phyloP scores from a whole-genome alignment of 1,140 invertebrate species.

The Hycleus phaleratus region DNA sequence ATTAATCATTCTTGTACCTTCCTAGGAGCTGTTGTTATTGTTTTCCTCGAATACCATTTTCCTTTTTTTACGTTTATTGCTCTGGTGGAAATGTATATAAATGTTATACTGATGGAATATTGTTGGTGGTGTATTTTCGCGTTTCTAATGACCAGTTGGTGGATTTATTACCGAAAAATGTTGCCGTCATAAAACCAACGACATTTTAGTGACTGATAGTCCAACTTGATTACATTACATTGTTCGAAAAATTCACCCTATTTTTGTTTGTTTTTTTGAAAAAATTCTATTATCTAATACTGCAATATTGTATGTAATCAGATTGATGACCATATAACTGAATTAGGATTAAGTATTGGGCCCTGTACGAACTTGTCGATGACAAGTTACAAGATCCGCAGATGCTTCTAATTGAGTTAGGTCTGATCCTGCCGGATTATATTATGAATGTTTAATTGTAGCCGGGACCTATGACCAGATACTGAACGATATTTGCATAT shows the following conservation, averaged over 20 bases:
- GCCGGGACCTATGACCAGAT: constrained; percentile 3
- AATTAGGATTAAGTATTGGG: constrained; percentile 3
- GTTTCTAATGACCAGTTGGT: too few species aligned
- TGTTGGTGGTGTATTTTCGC: not conserved
- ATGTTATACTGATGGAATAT: constrained; percentile 7
- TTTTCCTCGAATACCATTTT: constrained; percentile 12
- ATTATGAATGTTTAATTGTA: constrained; percentile 14
- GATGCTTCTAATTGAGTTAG: constrained; percentile 13
- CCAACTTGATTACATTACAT: too few species aligned
- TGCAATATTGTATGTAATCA: not conserved
- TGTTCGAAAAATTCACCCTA: too few species aligned
- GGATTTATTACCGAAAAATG: too few species aligned
- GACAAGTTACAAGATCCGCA: constrained; percentile 12
- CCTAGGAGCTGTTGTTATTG: constrained; percentile 11
- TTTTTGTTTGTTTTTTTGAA: too few species aligned
- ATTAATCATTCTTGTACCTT: constrained; percentile 13
- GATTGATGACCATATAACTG: not conserved
- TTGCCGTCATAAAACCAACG: too few species aligned
- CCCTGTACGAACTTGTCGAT: not conserved
- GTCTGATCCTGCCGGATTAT: constrained; percentile 4
- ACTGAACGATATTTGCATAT: constrained; percentile 6
- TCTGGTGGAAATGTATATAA: constrained; percentile 2
- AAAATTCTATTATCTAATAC: too few species aligned
- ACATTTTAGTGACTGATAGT: too few species aligned
- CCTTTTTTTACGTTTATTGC: constrained; percentile 13